Evolutionary conservation across 1,140 invertebrate genomes (phyloP).

Genomic region (Carposina sasakii): DNA sequence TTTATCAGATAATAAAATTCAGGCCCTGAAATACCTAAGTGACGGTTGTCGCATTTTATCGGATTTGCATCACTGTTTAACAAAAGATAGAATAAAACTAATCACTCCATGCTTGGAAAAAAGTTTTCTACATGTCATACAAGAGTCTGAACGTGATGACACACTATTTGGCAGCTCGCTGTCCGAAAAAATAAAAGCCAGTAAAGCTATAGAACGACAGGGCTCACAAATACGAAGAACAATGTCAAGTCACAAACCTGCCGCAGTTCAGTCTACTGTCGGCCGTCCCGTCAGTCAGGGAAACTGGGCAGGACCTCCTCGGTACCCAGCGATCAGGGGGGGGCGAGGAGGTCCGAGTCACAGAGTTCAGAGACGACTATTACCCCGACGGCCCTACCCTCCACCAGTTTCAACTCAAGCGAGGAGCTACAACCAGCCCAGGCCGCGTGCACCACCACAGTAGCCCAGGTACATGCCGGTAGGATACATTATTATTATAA

Average conservation of each 20-base stretch:
- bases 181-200: not conserved
- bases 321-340: not conserved
- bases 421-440: not conserved
- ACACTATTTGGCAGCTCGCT: not conserved
- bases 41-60: not conserved
- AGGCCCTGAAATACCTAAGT: not conserved
- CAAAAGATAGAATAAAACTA: not conserved
- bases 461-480: slow-evolving; percentile 9
- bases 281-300: not conserved
- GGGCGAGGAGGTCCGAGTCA: not conserved
- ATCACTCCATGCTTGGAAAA: not conserved
- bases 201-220: not conserved
- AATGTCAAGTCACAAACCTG: not conserved
- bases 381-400: not conserved
- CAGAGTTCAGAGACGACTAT: not conserved
- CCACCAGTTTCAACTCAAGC: not conserved
- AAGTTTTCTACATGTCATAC: not conserved
- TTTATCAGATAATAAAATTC: not conserved
- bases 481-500: not conserved
- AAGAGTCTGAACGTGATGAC: not conserved
- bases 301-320: slow-evolving; percentile 1
- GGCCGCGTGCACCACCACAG: slow-evolving; percentile 3
- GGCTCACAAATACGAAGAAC: not conserved
- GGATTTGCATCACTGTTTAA: not conserved
- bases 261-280: not conserved